Base-by-base conservation (phyloP, 2,888 invertebrate species). In the Balanococcus diminutus region DNA sequence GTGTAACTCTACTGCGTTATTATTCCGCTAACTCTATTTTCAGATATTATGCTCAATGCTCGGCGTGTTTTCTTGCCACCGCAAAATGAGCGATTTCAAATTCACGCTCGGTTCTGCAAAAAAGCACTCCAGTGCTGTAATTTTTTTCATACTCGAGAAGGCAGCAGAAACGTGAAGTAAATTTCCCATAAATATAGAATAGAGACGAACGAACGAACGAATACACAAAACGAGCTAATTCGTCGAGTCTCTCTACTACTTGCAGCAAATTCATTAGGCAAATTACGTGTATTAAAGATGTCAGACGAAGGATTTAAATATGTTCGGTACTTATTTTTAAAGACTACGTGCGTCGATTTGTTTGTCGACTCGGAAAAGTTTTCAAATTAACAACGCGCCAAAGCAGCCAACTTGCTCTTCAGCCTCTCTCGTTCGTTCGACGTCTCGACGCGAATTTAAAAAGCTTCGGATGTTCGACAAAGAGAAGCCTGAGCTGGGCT, bases 231-330 rank as follows among this genome's bases (percentile, higher is more conserved):
- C 46, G 25, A 61, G 72, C 72, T 72, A 72, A 31, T 72, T 72
- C 72, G 72, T 72, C 72, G 72, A 11, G n/a, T n/a, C 46, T 11
- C 16, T 42, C 0, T 46, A n/a, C n/a, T n/a, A n/a, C n/a, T n/a
- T 32, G 72, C 72, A 3, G 72, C 46, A 28, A 72, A 72, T 72
- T 72, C 32, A 72, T 72, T 72, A 72, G 72, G 31, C 31, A 72
- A 72, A 72, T 72, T 72, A 72, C 32, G 32, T 16, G 72, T 61
- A 61, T 61, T 61, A 72, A 72, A 72, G 72, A 72, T 32, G 72
- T 72, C 32, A 72, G 61, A 61, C 32, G 28, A 72, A 72, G n/a
- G 72, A 72, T 72, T 72, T 72, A 72, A 61, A 72, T 72, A 72
- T 32, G 72, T 72, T 72, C 32, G 72, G 72, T 72, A 72, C 6